These are phyloP conservation scores for Lonchura striata DNA, from an alignment of 2,113 vertebrate species.

Conservation along the genomic window DNA sequence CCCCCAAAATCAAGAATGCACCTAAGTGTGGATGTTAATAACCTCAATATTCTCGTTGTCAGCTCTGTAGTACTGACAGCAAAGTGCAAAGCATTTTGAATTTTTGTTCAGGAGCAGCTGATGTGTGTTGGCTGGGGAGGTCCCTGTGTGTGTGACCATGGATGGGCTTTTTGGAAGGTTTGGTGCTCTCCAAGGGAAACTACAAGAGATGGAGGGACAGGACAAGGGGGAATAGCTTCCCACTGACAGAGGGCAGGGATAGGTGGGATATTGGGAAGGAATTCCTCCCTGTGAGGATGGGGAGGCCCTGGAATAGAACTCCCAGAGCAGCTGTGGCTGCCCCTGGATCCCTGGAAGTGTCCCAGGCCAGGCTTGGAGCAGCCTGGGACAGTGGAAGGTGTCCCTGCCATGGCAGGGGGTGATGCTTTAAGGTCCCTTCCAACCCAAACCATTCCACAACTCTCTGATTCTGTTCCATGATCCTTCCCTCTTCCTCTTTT, in stretches of 20 bases:
- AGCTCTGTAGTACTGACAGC: not conserved
- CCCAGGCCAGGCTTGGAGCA: not conserved
- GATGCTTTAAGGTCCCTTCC: not conserved
- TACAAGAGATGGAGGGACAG: not conserved
- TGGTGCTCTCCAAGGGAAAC: not conserved
- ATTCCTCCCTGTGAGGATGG: not conserved
- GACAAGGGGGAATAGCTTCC: not conserved
- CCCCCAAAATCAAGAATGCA: not conserved
- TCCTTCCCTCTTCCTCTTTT: not conserved
- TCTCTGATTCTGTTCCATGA: not conserved
- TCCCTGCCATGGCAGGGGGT: too few relatives aligned
- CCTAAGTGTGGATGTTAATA: not conserved
- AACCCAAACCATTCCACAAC: not conserved
- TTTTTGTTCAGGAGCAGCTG: not conserved
- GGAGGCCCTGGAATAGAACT: not conserved
- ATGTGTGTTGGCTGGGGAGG: not conserved
- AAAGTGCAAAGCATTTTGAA: not conserved
- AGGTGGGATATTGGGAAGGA: not conserved
- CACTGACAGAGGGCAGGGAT: not conserved
- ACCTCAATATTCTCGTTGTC: not conserved
- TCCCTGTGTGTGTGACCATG: not conserved
- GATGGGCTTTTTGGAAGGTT: not conserved
- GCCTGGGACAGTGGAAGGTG: rapidly evolving
- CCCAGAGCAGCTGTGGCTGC: not conserved
- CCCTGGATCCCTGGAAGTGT: not conserved